phyloP scores from a whole-genome alignment of 2,888 invertebrate genomes.

The Magallana nippona region DNA sequence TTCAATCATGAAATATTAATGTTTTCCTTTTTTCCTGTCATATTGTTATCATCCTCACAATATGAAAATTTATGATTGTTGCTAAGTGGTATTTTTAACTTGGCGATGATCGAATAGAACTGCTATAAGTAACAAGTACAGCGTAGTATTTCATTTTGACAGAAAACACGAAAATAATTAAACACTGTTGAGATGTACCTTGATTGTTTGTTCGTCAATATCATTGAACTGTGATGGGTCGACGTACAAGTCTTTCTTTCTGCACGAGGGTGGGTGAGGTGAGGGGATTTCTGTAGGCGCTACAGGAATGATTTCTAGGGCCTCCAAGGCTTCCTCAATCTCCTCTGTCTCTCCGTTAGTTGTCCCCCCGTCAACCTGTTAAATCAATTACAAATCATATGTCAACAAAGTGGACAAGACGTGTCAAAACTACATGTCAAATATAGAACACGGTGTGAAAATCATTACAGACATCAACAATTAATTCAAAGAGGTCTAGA shows the following conservation, averaged over 20 bases:
- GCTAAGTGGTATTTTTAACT: too few relatives aligned
- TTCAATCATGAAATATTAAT: background rate
- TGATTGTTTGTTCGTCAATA: constrained; percentile 78
- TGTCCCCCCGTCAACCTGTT: constrained; percentile 9
- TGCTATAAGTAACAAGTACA: too few relatives aligned
- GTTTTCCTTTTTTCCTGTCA: too few relatives aligned
- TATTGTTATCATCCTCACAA: too few relatives aligned
- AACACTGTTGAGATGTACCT: constrained; percentile 57
- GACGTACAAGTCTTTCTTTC: constrained; percentile 76
- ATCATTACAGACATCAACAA: too few relatives aligned
- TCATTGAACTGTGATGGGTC: constrained; percentile 75
- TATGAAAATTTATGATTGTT: too few relatives aligned
- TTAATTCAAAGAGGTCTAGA: too few relatives aligned
- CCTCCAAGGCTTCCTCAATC: constrained; percentile 73
- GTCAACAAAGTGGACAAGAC: too few relatives aligned
- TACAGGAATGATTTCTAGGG: constrained; percentile 68
- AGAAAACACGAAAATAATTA: background rate
- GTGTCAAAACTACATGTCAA: too few relatives aligned
- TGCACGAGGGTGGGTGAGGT: constrained; percentile 73
- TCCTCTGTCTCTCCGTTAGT: constrained; percentile 38
- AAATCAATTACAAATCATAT: background rate
- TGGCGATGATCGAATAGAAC: too few relatives aligned
- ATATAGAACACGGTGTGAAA: too few relatives aligned
- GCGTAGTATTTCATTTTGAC: too few relatives aligned
- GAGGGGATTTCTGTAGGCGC: constrained; percentile 62